A percentile compares a stretch with the other conserved stretches of the same genome.
Evolutionary conservation across 2,113 vertebrate genomes (phyloP).

Genomic region (Oreochromis aureus): DNA sequence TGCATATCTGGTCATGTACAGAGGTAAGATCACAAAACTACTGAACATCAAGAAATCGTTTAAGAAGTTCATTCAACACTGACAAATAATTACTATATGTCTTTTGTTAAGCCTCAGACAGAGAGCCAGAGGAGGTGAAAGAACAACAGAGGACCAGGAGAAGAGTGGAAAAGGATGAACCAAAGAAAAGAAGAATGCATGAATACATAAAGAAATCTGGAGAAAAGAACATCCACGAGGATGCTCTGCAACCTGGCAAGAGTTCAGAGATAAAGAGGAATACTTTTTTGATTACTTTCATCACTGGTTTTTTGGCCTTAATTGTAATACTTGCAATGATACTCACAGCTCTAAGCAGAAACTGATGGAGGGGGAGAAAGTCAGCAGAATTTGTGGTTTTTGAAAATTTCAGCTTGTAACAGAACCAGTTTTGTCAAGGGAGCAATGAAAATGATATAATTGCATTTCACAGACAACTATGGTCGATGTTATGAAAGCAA

Average conservation of each 20-base stretch:
- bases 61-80: neutral
- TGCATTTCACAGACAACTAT: neutral
- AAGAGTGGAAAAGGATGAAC: neutral
- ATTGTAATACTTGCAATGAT: neutral
- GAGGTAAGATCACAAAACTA: neutral
- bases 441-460: neutral
- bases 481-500: accelerated
- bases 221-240: accelerated
- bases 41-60: neutral
- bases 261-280: neutral
- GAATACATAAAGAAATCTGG: neutral
- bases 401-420: neutral
- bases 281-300: neutral
- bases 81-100: neutral
- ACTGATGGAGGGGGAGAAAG: neutral
- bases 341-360: neutral
- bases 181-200: neutral
- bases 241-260: neutral
- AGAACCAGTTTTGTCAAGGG: neutral
- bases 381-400: neutral
- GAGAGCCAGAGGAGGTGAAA: neutral
- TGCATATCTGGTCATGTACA: neutral
- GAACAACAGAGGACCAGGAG: neutral
- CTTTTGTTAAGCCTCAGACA: neutral
- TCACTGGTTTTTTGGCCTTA: neutral